phyloP scores from a whole-genome alignment of 1,140 invertebrate species.

The Conus betulinus region DNA sequence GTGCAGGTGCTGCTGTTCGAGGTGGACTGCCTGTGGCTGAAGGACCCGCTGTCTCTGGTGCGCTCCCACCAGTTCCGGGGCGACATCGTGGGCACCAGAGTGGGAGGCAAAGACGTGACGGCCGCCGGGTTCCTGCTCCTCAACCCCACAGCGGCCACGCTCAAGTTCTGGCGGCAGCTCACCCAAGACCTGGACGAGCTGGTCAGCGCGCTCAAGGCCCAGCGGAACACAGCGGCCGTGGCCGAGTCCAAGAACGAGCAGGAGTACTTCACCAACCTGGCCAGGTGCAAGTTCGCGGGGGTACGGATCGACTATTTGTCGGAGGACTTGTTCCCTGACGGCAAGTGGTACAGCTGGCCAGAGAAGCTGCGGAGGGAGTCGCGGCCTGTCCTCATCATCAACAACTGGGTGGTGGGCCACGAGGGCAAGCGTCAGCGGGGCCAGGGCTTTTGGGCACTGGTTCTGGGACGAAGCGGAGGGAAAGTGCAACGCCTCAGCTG shows the following conservation, averaged over 20 bases:
- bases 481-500: slow-evolving; percentile 35
- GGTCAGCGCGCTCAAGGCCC: slow-evolving; percentile 41
- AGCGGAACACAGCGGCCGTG: slow-evolving; percentile 29
- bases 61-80: slow-evolving; percentile 16
- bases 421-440: slow-evolving; percentile 45
- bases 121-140: slow-evolving; percentile 62
- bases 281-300: slow-evolving; percentile 46
- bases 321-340: slow-evolving; percentile 55
- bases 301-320: slow-evolving; percentile 49
- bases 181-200: slow-evolving; percentile 45
- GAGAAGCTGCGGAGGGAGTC: slow-evolving; percentile 26
- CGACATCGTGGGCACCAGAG: slow-evolving; percentile 59
- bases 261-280: slow-evolving; percentile 49
- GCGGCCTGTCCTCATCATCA: slow-evolving; percentile 52
- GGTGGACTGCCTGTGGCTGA: slow-evolving; percentile 64
- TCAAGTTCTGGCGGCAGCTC: slow-evolving; percentile 53
- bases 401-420: slow-evolving; percentile 56
- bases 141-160: slow-evolving; percentile 48
- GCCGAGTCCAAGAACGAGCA: slow-evolving; percentile 61
- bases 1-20: slow-evolving; percentile 65
- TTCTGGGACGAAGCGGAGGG: slow-evolving; percentile 42
- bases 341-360: slow-evolving; percentile 58
- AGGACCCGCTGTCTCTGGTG: slow-evolving; percentile 52
- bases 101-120: slow-evolving; percentile 43
- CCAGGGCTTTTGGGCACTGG: slow-evolving; percentile 56